Conservation (phyloP, 2,888 invertebrate species). For the Lomographa bimaculata region DNA sequence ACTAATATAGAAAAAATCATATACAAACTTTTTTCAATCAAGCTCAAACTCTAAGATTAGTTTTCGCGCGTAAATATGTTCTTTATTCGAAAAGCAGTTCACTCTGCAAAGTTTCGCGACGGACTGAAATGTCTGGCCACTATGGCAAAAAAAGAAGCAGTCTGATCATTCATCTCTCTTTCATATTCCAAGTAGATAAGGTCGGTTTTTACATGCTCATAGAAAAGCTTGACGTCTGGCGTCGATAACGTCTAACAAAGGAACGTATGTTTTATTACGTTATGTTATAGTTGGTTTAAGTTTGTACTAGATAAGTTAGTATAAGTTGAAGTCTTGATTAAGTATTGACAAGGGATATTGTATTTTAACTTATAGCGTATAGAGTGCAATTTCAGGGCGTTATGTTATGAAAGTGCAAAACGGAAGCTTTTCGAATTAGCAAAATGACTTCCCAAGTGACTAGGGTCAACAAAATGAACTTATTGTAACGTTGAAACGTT, state of each 20-base stretch:
- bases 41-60: background rate
- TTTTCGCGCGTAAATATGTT: constrained; percentile 14
- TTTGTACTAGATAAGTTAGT: background rate
- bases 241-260: constrained; percentile 1
- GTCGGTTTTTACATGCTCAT: constrained; percentile 8
- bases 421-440: constrained; percentile 24
- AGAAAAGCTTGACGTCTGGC: constrained; percentile 26
- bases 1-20: no score
- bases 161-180: background rate
- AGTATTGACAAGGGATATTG: background rate
- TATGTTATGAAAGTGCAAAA: constrained; percentile 17
- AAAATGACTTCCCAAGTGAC: constrained; percentile 20
- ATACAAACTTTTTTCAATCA: no score
- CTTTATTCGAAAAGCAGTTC: constrained; percentile 1
- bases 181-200: constrained; percentile 12
- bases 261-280: constrained; percentile 13
- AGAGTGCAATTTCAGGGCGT: constrained; percentile 12
- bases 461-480: no score
- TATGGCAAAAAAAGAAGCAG: constrained; percentile 23
- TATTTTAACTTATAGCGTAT: background rate
- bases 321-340: constrained; percentile 19
- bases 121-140: constrained; percentile 25
- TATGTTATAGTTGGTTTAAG: constrained; percentile 1
- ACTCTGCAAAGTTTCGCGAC: constrained; percentile 20
- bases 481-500: no score